Percentiles rank a stretch among this genome's conserved stretches.
Conservation (phyloP, 2,113 vertebrate genomes). For the Alethe diademata region DNA sequence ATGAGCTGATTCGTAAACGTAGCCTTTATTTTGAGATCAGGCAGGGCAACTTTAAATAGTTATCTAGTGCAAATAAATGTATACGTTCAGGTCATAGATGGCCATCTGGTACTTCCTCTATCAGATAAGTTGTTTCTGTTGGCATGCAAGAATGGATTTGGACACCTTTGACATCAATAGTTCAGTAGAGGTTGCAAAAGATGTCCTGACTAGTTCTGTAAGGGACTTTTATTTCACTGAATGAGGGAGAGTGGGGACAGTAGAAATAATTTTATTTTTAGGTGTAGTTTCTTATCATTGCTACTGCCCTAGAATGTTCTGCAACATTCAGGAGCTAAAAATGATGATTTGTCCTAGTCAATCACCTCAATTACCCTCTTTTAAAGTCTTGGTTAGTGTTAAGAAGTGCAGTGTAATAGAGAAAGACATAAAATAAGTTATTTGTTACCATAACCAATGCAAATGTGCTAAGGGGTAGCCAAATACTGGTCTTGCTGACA, state of each 20-base stretch:
- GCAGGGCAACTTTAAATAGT: neutral
- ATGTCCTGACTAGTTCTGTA: neutral
- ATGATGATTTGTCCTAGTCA: neutral
- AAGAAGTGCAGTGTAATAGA: neutral
- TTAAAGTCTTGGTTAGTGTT: neutral
- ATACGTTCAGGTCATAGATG: neutral
- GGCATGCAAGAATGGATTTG: neutral
- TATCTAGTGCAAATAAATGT: neutral
- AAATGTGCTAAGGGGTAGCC: neutral
- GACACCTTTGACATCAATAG: neutral
- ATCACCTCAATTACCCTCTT: neutral
- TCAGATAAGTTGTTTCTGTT: neutral
- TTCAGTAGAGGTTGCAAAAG: neutral
- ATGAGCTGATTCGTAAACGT: neutral
- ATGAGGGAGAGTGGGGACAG: neutral
- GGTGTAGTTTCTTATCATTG: neutral
- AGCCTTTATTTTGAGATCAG: neutral
- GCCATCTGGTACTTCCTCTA: neutral
- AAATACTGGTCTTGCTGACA: neutral
- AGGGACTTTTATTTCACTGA: neutral
- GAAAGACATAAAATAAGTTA: neutral
- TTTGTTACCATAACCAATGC: neutral
- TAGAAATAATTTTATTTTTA: neutral
- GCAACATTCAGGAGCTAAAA: neutral
- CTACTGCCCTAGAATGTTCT: neutral